These are phyloP conservation scores for Lamprologus sp. DNA, from an alignment of 2,113 vertebrate species.

Conservation along the genomic window DNA sequence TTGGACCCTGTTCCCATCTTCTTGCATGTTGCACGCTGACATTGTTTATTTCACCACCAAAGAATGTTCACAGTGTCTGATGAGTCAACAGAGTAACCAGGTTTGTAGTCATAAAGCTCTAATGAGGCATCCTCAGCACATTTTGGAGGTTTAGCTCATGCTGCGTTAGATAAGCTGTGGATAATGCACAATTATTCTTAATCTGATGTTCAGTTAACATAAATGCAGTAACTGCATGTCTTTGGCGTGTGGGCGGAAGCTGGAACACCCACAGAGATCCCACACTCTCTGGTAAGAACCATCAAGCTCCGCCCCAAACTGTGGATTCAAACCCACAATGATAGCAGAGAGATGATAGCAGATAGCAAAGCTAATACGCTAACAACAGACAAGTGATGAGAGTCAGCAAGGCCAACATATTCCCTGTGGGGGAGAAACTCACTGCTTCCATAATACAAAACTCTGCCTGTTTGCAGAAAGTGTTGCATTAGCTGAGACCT, in stretches of 20 bases:
- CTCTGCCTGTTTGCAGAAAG: not conserved
- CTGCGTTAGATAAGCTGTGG: not conserved
- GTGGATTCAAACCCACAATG: not conserved
- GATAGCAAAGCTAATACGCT: not conserved
- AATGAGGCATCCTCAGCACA: not conserved
- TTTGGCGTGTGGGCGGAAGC: not conserved
- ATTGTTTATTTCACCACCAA: not conserved
- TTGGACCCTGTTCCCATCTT: not conserved
- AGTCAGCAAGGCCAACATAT: not conserved
- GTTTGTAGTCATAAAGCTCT: not conserved
- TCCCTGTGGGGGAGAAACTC: not conserved
- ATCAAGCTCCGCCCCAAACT: not conserved
- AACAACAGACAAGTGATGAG: not conserved
- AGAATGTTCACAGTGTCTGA: not conserved
- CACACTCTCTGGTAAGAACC: not conserved
- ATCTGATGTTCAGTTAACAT: not conserved
- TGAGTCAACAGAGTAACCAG: not conserved
- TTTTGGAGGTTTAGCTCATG: not conserved
- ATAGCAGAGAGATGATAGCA: not conserved
- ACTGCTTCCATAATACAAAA: not conserved
- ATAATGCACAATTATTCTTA: not conserved
- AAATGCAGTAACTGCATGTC: not conserved
- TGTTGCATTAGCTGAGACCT: not conserved
- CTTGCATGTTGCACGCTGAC: not conserved
- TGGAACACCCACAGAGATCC: not conserved